Base-by-base conservation (phyloP, 2,797 vertebrate genomes). In the Chaetophractus vellerosus region DNA sequence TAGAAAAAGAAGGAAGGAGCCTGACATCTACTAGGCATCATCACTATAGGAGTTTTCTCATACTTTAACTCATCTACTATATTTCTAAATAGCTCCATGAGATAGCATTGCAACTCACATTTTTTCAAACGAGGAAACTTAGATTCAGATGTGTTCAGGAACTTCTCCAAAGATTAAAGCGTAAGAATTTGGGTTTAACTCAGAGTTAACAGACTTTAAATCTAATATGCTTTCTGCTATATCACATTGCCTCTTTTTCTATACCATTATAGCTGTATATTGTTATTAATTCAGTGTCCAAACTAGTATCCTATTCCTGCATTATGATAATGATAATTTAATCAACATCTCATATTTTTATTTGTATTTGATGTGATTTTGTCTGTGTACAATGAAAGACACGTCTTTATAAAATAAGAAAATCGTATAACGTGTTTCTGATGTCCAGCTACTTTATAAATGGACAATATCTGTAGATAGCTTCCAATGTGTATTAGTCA, bases 341-440 rank as follows among this genome's bases (percentile, higher is more conserved):
- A 75, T 66, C 55, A 36, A 33, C 11, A 52, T 7, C 28, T 45
- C 16, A 75, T 63, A 31, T 45, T 71, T 84, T 66, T 28, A 86
- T 81, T 82, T 66, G n/a, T 71, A n/a, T 69, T 78, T 93, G 63
- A 79, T 50, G 28, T 84, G 4, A 78, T 87, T 88, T 97, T 86
- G 63, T 50, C 24, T 33, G 9, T 89, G 19, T 89, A 57, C 57
- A 64, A 4, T 82, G 24, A 81, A 93, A 94, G 26, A 87, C 7
- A 75, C 16, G 5, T 48, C 31, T 81, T 69, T 82, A 24, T 68
- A 79, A 61, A 68, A 21, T 31, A 36, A 66, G 55, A 21, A 21
- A 55, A 15, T 48, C 31, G 75, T 72, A 79, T 36, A 3, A 71
- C 52, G 19, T 33, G 74, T 64, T 86, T 93, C 18, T 90, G 12